Conservation (phyloP, 2,888 invertebrate genomes). For the Linyphia triangularis region DNA sequence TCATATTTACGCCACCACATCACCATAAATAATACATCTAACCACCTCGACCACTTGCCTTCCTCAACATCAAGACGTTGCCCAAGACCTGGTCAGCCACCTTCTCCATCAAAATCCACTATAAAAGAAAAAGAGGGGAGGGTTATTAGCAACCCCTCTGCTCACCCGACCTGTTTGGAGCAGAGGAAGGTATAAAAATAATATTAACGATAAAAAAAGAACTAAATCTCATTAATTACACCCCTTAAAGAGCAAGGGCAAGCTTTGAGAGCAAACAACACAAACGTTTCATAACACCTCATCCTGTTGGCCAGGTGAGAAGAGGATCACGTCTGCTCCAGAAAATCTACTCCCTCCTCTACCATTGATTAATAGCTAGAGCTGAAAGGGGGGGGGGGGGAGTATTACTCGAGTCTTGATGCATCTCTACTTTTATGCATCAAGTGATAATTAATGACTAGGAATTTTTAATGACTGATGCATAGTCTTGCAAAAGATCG, state of each 20-base stretch:
- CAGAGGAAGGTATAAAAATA: conserved; percentile 7
- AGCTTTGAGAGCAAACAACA: conserved; percentile 65
- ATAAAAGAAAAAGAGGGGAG: background rate
- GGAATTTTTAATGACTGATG: background rate
- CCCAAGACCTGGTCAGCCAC: background rate
- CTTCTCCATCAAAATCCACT: background rate
- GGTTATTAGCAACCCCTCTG: background rate
- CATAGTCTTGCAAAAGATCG: background rate
- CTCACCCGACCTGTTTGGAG: background rate
- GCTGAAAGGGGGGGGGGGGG: background rate
- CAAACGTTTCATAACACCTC: conserved; percentile 68
- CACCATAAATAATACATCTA: background rate
- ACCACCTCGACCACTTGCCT: background rate
- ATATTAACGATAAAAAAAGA: conserved; percentile 16
- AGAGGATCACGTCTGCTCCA: conserved; percentile 7
- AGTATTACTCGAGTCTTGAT: too few relatives aligned
- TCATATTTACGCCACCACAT: background rate
- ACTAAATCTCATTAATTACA: conserved; percentile 64
- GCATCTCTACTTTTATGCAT: background rate
- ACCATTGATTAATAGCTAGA: conserved; percentile 34
- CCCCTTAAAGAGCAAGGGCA: conserved; percentile 28
- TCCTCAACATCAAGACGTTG: conserved; percentile 5
- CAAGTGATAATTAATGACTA: background rate
- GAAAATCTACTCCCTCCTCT: conserved; percentile 19
- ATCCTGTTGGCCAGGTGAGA: background rate